A percentile compares a stretch with the other conserved stretches of the same genome.
These are phyloP conservation scores for Rhea americana DNA, from an alignment of 2,113 vertebrate genomes.

Conservation along the genomic window DNA sequence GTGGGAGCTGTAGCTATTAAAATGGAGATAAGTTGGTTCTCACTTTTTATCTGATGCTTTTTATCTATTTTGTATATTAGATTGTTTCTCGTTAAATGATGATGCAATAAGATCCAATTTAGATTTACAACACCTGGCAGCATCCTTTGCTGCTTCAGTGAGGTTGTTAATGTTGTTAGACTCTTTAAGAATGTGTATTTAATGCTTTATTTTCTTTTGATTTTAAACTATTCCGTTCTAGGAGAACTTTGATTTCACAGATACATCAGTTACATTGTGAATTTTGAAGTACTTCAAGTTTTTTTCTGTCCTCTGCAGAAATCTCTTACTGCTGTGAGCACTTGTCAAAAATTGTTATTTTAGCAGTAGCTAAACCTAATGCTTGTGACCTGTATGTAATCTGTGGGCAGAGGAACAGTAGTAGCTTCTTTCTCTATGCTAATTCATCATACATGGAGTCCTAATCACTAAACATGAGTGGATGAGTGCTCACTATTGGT, in stretches of 20 bases:
- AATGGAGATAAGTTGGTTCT: not conserved
- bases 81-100: not conserved
- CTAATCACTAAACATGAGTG: not conserved
- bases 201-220: not conserved
- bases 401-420: not conserved
- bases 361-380: not conserved
- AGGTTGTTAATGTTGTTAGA: constrained; percentile 38
- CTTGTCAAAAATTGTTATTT: not conserved
- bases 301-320: not conserved
- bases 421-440: not conserved
- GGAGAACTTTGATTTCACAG: not conserved
- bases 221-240: not conserved
- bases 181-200: constrained; percentile 15
- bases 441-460: not conserved
- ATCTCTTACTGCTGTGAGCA: not conserved
- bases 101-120: not conserved
- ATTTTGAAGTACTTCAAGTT: not conserved
- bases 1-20: not conserved
- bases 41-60: not conserved
- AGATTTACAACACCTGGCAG: not conserved
- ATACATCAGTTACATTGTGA: not conserved
- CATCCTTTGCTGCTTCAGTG: constrained; percentile 13
- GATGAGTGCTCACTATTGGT: not conserved
- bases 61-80: not conserved
- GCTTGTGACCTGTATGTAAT: not conserved